Conservation (phyloP, 2,888 invertebrate genomes). For the Drosophila atripex region DNA sequence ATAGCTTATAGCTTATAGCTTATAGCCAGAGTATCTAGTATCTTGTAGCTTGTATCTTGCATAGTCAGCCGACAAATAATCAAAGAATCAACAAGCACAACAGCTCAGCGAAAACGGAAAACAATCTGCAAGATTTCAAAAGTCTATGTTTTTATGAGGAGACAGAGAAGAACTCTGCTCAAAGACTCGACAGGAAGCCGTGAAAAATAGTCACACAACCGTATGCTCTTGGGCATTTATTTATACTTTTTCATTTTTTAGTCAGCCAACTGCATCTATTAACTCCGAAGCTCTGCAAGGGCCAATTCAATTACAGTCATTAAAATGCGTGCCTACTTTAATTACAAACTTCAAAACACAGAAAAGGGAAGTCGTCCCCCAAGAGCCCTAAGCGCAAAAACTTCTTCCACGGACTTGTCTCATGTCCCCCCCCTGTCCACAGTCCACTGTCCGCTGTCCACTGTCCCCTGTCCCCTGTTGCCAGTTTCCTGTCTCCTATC, state of each 20-base stretch:
- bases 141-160: neutral
- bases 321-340: conserved; percentile 63
- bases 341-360: conserved; percentile 71
- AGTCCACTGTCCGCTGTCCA: no score
- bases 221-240: neutral
- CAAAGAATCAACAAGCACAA: neutral
- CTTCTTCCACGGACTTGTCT: no score
- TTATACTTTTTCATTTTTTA: conserved; percentile 5
- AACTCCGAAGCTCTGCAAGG: neutral
- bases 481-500: conserved; percentile 6
- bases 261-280: conserved; percentile 10
- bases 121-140: conserved; percentile 19
- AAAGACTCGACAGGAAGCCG: neutral
- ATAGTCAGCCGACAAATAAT: conserved; percentile 25
- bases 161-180: neutral
- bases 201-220: neutral
- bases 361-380: conserved; percentile 35
- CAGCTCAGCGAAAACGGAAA: conserved; percentile 12
- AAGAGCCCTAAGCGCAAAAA: neutral
- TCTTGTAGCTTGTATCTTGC: conserved; percentile 26
- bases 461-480: neutral
- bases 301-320: conserved; percentile 62
- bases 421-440: no score
- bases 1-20: conserved; percentile 3
- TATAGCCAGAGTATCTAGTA: conserved; percentile 1